A percentile compares a stretch with the other conserved stretches of the same genome.
Evolutionary conservation across 1,140 invertebrate genomes (phyloP).

Genomic region (Pachypeltis micranthus): DNA sequence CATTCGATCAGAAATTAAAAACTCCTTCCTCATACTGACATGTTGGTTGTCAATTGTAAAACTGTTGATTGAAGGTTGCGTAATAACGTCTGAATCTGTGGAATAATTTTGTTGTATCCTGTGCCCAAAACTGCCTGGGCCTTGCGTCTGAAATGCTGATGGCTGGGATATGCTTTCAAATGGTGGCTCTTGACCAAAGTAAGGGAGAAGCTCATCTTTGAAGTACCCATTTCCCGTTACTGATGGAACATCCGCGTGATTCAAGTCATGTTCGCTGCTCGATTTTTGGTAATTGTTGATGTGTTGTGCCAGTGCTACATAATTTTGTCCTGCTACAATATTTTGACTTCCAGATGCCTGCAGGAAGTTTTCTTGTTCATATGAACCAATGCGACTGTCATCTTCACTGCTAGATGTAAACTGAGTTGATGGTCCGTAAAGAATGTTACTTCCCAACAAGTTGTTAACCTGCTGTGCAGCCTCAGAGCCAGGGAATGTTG

Average conservation of each 20-base stretch:
- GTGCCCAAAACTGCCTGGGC: background rate
- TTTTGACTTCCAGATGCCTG: constrained; percentile 28
- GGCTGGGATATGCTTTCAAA: constrained; percentile 11
- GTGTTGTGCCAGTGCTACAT: constrained; percentile 25
- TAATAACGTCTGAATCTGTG: background rate
- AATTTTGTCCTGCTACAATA: constrained; percentile 35
- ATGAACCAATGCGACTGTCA: background rate
- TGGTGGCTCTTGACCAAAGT: constrained; percentile 18
- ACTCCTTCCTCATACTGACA: background rate
- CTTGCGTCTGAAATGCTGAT: constrained; percentile 9
- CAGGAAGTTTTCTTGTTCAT: constrained; percentile 27
- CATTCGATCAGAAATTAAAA: background rate
- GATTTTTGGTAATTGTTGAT: no score
- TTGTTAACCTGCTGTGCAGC: constrained; percentile 25
- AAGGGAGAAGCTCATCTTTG: constrained; percentile 8
- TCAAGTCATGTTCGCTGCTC: no score
- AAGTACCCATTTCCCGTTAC: background rate
- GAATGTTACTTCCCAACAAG: constrained; percentile 6
- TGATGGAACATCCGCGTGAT: no score
- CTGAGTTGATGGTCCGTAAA: background rate
- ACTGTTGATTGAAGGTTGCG: background rate
- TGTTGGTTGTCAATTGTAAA: background rate
- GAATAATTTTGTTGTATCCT: background rate
- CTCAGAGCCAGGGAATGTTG: constrained; percentile 12
- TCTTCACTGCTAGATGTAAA: constrained; percentile 14